Conservation (phyloP, 2,888 invertebrate species). For the Drymonia ruficornis region DNA sequence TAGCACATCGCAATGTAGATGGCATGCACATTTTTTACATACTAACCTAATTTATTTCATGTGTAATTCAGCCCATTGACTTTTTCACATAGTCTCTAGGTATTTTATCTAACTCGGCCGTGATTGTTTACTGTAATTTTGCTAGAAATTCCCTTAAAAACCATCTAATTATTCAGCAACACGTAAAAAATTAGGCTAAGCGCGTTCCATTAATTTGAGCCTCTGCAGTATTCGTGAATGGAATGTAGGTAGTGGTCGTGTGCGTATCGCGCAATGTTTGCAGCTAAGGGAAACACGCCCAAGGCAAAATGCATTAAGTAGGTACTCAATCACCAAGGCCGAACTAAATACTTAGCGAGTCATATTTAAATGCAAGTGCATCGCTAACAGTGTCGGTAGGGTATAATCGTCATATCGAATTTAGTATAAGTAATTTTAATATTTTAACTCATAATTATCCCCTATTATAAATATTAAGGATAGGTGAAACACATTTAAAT, state of each 20-base stretch:
- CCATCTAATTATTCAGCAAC: background rate
- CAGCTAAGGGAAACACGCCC: conserved; percentile 12
- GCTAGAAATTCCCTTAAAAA: background rate
- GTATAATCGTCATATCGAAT: too few relatives aligned
- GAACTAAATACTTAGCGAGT: conserved; percentile 29
- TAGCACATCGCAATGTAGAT: background rate
- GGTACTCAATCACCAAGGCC: conserved; percentile 23
- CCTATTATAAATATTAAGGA: too few relatives aligned
- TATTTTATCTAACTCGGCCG: background rate
- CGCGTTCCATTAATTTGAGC: conserved; percentile 30
- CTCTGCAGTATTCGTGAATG: too few relatives aligned
- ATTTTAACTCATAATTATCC: too few relatives aligned
- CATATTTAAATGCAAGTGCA: conserved; percentile 31
- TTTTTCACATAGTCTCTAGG: background rate
- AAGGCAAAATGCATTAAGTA: conserved; percentile 13
- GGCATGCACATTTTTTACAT: background rate
- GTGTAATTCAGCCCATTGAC: too few relatives aligned
- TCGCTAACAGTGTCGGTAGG: too few relatives aligned
- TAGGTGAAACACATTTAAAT: too few relatives aligned
- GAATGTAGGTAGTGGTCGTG: conserved; percentile 16
- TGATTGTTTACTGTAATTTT: too few relatives aligned
- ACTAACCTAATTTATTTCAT: too few relatives aligned
- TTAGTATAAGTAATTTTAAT: too few relatives aligned
- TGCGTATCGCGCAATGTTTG: conserved; percentile 20
- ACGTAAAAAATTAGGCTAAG: conserved; percentile 16